These are phyloP conservation scores for Sarcophaga subvicina DNA, from an alignment of 2,888 invertebrate species.

Conservation along the genomic window DNA sequence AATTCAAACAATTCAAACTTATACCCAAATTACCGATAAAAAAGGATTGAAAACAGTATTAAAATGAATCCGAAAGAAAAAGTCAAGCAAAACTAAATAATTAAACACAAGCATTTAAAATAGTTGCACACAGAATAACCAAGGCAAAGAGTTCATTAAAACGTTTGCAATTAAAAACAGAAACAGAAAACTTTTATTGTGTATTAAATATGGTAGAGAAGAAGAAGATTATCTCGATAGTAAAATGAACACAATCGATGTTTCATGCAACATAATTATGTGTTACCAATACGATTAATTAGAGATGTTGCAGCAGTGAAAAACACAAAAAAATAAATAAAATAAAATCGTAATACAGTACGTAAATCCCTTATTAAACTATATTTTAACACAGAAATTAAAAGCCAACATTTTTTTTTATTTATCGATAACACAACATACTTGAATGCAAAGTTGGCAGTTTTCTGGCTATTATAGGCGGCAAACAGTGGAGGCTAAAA, in stretches of 20 bases:
- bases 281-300: slow-evolving; percentile 32
- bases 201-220: too few relatives aligned
- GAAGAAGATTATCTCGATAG: slow-evolving; percentile 16
- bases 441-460: slow-evolving; percentile 7
- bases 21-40: slow-evolving; percentile 45
- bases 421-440: slow-evolving; percentile 18
- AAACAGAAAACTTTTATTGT: neutral
- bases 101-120: too few relatives aligned
- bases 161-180: slow-evolving; percentile 28
- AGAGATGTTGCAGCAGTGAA: too few relatives aligned
- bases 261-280: slow-evolving; percentile 8
- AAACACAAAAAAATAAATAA: neutral
- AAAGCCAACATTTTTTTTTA: neutral
- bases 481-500: neutral
- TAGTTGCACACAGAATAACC: neutral
- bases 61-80: slow-evolving; percentile 2
- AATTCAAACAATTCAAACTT: slow-evolving; percentile 25
- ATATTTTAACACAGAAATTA: slow-evolving; percentile 18
- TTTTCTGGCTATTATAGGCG: neutral
- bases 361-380: slow-evolving; percentile 29
- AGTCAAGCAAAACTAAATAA: neutral
- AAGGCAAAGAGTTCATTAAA: slow-evolving; percentile 34
- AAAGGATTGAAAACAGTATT: slow-evolving; percentile 30
- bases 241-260: neutral
- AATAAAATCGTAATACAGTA: neutral